These are phyloP conservation scores for Chloropsis cyanopogon DNA, from an alignment of 2,113 vertebrate genomes.

Conservation along the genomic window DNA sequence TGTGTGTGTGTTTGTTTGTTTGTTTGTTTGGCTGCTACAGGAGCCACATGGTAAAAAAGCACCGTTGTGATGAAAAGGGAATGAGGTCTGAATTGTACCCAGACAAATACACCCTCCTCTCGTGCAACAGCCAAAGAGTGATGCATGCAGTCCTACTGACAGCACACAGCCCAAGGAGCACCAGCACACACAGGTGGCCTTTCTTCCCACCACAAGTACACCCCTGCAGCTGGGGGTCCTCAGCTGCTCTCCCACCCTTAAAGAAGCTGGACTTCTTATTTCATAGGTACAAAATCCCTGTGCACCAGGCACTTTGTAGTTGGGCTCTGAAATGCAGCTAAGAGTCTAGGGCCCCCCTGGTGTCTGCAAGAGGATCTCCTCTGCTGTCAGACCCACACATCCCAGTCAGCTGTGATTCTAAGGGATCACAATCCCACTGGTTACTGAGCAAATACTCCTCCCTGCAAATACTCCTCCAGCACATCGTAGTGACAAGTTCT, in stretches of 20 bases:
- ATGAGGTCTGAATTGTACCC: neutral
- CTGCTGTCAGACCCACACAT: neutral
- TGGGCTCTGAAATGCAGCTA: neutral
- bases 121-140: neutral
- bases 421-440: neutral
- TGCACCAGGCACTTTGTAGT: neutral
- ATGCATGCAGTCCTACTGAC: neutral
- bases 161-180: neutral
- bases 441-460: neutral
- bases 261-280: neutral
- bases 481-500: neutral
- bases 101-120: neutral
- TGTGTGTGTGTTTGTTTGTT: conserved; percentile 54
- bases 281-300: neutral
- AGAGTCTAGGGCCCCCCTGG: neutral
- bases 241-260: neutral
- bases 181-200: neutral
- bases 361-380: neutral
- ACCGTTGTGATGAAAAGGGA: neutral
- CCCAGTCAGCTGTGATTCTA: neutral
- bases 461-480: neutral
- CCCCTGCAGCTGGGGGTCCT: neutral
- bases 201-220: neutral
- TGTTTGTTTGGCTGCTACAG: conserved; percentile 62
- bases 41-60: conserved; percentile 19